Conservation (phyloP, 2,888 invertebrate genomes). For the Lasius platythorax region DNA sequence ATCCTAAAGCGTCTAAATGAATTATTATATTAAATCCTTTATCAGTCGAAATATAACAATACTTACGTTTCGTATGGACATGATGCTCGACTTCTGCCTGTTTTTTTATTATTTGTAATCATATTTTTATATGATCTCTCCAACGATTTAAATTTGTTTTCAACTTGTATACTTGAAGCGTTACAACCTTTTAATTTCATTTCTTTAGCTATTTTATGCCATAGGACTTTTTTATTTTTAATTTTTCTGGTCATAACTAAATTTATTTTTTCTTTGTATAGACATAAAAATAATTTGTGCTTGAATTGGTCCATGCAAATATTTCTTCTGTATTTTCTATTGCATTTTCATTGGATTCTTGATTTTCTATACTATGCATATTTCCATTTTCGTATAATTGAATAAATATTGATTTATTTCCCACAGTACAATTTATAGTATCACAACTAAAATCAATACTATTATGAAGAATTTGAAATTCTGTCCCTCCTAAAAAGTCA, state of each 20-base stretch:
- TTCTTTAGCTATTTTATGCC: not conserved
- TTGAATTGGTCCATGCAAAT: too few species aligned
- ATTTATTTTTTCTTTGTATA: not conserved
- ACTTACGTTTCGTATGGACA: constrained; percentile 15
- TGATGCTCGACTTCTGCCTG: not conserved
- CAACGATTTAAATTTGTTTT: not conserved
- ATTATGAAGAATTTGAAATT: not conserved
- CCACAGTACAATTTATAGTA: not conserved
- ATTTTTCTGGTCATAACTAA: not conserved
- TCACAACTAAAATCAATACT: not conserved
- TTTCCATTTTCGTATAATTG: not conserved
- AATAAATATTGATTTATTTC: not conserved
- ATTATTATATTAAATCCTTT: too few species aligned
- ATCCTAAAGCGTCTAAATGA: too few species aligned
- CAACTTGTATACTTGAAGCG: not conserved
- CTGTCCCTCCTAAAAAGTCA: too few species aligned
- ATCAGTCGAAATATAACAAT: not conserved
- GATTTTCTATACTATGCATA: not conserved
- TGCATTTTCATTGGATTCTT: not conserved
- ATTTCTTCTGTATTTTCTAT: too few species aligned
- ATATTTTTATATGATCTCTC: constrained; percentile 8
- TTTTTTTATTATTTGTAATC: not conserved
- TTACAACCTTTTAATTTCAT: not conserved
- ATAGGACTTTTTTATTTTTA: not conserved
- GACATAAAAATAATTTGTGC: too few species aligned